These are phyloP conservation scores for Musca domestica DNA, from an alignment of 1,140 invertebrate genomes.

Conservation along the genomic window DNA sequence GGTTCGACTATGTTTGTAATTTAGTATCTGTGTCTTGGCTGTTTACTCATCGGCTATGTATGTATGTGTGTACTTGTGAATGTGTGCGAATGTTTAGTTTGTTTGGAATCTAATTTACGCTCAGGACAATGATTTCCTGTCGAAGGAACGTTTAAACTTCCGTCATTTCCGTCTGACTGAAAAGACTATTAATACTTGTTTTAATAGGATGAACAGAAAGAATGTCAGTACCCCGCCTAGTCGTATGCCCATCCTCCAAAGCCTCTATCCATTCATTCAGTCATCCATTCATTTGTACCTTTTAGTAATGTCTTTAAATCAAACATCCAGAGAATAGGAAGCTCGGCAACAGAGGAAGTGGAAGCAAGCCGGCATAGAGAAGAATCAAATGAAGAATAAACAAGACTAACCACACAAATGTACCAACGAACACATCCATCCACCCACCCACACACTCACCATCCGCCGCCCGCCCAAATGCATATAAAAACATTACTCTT, in stretches of 20 bases:
- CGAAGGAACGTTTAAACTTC: constrained; percentile 42
- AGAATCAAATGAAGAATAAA: not conserved
- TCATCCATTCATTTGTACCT: not conserved
- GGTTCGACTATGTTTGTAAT: too few relatives aligned
- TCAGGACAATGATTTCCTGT: constrained; percentile 51
- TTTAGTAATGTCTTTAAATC: not conserved
- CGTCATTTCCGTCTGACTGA: constrained; percentile 44
- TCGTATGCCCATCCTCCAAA: too few relatives aligned
- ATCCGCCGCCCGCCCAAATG: too few relatives aligned
- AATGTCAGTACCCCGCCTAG: too few relatives aligned
- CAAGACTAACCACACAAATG: not conserved
- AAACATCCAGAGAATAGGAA: not conserved
- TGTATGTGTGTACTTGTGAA: too few relatives aligned
- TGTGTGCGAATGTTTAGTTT: constrained; percentile 6
- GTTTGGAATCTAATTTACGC: constrained; percentile 50
- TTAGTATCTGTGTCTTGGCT: too few relatives aligned
- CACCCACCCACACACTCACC: too few relatives aligned
- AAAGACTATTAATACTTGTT: constrained; percentile 9
- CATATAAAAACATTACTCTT: too few relatives aligned
- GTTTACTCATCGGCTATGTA: too few relatives aligned
- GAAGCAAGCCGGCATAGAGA: not conserved
- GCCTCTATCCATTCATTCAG: too few relatives aligned
- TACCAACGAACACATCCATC: not conserved
- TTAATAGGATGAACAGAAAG: constrained; percentile 2
- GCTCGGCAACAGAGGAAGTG: not conserved